A percentile compares a stretch with the other conserved stretches of the same genome.
Conservation (phyloP, 2,797 vertebrate species). For the Balearica regulorum region DNA sequence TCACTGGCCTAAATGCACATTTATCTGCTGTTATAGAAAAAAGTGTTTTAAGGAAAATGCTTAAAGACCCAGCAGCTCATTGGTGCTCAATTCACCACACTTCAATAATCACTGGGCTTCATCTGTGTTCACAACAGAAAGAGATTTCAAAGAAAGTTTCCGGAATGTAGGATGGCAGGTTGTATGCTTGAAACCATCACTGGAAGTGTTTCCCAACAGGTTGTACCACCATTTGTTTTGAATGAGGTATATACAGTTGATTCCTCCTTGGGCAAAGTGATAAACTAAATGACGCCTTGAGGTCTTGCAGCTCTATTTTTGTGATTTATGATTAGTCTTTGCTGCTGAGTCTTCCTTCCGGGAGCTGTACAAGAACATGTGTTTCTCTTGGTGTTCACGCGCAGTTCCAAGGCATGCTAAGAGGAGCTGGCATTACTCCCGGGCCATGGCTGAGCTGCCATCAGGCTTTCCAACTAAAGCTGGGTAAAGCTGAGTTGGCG, state of each 20-base stretch:
- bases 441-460: background rate
- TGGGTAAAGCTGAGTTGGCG: accelerated
- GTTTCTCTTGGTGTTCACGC: background rate
- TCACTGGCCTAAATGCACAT: background rate
- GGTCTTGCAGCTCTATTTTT: background rate
- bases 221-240: background rate
- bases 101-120: background rate
- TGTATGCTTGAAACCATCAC: background rate
- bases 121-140: background rate
- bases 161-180: background rate
- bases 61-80: background rate
- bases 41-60: background rate
- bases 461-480: background rate
- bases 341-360: background rate
- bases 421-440: background rate
- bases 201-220: background rate
- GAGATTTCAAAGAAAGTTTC: background rate
- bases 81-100: background rate
- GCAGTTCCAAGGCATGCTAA: background rate
- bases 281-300: background rate
- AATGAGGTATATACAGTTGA: background rate
- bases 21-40: background rate
- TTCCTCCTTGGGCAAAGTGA: background rate
- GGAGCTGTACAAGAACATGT: background rate
- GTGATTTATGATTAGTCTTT: background rate